Evolutionary conservation across 2,797 vertebrate genomes (phyloP).

Genomic region (Parauchenoglanis ngamensis): DNA sequence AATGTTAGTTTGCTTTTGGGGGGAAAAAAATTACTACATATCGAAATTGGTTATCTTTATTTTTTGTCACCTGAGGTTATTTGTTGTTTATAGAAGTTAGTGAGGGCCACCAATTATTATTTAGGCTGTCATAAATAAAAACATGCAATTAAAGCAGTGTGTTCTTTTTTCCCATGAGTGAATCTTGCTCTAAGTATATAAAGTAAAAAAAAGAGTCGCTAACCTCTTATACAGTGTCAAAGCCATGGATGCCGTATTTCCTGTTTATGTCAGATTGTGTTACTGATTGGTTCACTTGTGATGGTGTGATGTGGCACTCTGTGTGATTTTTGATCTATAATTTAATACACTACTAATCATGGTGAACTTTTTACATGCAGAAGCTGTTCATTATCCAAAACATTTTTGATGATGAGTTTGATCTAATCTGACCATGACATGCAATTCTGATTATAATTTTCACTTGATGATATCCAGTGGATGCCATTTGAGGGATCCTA

Average conservation of each 20-base stretch:
- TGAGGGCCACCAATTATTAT: background rate
- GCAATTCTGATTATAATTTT: background rate
- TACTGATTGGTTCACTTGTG: background rate
- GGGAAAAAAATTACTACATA: too few relatives aligned
- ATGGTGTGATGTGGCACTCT: background rate
- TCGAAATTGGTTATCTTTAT: background rate
- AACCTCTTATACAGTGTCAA: background rate
- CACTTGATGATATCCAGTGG: background rate
- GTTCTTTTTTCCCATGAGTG: background rate
- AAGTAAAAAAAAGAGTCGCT: background rate
- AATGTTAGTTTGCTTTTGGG: background rate
- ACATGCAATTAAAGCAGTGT: background rate
- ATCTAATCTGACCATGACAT: background rate
- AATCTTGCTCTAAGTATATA: background rate
- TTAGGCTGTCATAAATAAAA: background rate
- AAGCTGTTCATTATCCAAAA: background rate
- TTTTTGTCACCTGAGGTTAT: background rate
- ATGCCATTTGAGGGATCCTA: too few relatives aligned
- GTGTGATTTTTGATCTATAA: background rate
- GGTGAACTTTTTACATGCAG: background rate
- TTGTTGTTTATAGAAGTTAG: too few relatives aligned
- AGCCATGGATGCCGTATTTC: background rate
- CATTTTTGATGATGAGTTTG: background rate
- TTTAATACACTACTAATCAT: background rate
- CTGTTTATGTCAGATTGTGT: conserved; percentile 3